phyloP scores from a whole-genome alignment of 1,140 invertebrate genomes.

The Branchinecta lindahli region DNA sequence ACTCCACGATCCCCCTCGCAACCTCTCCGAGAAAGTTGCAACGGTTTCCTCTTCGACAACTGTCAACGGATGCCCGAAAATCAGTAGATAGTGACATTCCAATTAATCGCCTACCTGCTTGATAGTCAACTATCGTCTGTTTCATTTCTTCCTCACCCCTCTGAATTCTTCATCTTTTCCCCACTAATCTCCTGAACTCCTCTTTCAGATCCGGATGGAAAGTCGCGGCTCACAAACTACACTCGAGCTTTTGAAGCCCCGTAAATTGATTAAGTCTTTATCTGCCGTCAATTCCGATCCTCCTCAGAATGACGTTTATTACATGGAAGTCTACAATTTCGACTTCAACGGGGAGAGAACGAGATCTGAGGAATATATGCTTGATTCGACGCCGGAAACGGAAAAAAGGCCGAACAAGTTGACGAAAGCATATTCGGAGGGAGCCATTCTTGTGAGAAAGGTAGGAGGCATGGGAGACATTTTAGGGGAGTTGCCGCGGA shows the following conservation, averaged over 20 bases:
- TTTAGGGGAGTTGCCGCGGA: no score
- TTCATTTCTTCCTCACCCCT: no score
- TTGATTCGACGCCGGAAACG: not conserved
- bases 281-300: not conserved
- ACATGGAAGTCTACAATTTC: constrained; percentile 6
- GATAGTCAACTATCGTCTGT: no score
- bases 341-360: constrained; percentile 2
- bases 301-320: not conserved
- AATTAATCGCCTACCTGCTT: no score
- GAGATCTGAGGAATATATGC: not conserved
- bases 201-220: not conserved
- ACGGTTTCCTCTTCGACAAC: no score
- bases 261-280: constrained; percentile 5
- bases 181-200: no score
- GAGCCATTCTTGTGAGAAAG: not conserved
- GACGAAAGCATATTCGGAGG: not conserved
- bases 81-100: no score
- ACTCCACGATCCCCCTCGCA: no score
- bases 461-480: not conserved
- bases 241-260: not conserved
- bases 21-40: no score
- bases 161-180: no score
- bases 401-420: not conserved
- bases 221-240: not conserved
- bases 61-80: no score